Evolutionary conservation across 2,888 invertebrate genomes (phyloP), one percentile per base, ranked within the genome.

Genomic region (Oasisia sp.): DNA sequence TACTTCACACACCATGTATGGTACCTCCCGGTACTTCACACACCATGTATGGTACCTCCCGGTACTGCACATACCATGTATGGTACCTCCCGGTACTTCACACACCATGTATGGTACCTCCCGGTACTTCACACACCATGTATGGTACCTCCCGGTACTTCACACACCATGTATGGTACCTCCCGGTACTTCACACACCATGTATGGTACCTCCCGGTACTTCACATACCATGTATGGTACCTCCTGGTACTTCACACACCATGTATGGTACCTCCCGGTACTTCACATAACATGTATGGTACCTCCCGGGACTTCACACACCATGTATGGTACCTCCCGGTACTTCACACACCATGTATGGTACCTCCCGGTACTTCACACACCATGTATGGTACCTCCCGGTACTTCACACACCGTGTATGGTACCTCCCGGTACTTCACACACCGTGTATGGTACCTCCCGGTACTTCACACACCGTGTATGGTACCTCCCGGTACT

Each of bases 161-260:
- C 50, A 50, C 50, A 9, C 50, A 8, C 9, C 50, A 50, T 11
- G 1, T 50, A 50, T n/a, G n/a, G n/a, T n/a, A n/a, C n/a, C n/a
- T n/a, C n/a, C n/a, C n/a, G 99, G 97, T 97, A 94, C 94, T 93
- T 56, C 27, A 11, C 32, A 27, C 44, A 14, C 45, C 11, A 44
- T 14, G 14, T 50, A 50, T 12, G 14, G 9, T 50, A 50, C 50
- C 9, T 50, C 50, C 19, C 14, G 89, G 32, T 32, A 32, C 89
- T 32, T 89, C 32, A 32, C 11, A 32, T 0, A 19, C 89, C 89
- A 32, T 19, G 11, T 89, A 89, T 12, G 19, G 32, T 89, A 32
- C 8, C 12, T 32, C 12, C 89, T 89, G 32, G 32, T 89, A 32
- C 89, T 89, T 11, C 32, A 89, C 19, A 12, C 89, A 1, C 32